Percentiles rank a stretch among this genome's conserved stretches.
Conservation (phyloP, 2,797 vertebrate genomes). For the Peromyscus aztecus region DNA sequence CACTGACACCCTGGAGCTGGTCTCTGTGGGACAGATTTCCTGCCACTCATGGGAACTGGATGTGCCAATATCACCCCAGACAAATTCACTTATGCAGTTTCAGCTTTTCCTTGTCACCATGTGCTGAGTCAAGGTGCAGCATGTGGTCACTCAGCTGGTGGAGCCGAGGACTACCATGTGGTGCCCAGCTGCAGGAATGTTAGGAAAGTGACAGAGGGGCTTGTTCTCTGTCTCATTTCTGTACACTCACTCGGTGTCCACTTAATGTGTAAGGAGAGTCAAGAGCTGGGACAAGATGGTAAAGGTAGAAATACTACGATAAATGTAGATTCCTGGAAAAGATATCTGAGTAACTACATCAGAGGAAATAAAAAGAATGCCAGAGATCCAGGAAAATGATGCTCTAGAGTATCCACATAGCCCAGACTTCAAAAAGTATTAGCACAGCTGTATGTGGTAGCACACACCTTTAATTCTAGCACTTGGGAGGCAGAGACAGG, state of each 20-base stretch:
- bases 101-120: background rate
- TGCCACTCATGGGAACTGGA: background rate
- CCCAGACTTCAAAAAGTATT: background rate
- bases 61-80: too few relatives aligned
- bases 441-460: background rate
- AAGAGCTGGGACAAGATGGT: background rate
- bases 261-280: background rate
- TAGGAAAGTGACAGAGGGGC: background rate
- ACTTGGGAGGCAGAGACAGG: background rate
- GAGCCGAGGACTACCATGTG: background rate
- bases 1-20: background rate
- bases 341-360: too few relatives aligned
- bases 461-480: background rate
- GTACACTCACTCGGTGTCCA: background rate
- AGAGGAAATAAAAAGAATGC: background rate
- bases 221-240: background rate
- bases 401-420: background rate
- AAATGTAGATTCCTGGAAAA: background rate
- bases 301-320: background rate
- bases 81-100: background rate
- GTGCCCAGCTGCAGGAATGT: background rate
- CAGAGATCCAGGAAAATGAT: background rate
- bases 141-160: too few relatives aligned
- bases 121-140: background rate
- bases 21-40: background rate